phyloP scores from a whole-genome alignment of 2,797 vertebrate species.

The Sphenopsis melanotis region DNA sequence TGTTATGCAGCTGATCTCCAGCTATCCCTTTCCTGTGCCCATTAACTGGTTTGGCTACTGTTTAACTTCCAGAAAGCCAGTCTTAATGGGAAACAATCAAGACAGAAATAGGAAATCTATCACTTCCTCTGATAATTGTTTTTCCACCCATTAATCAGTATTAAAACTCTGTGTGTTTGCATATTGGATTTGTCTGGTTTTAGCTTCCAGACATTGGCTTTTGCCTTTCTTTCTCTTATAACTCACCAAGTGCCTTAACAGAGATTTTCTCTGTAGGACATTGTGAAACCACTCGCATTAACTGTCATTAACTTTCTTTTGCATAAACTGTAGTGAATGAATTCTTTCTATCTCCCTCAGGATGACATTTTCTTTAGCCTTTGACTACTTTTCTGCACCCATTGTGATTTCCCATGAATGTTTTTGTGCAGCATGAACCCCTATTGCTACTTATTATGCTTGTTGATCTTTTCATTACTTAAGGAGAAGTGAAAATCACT shows the following conservation, averaged over 20 bases:
- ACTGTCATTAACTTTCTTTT: conserved; percentile 9
- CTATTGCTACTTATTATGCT: neutral
- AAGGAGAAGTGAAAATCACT: conserved; percentile 7
- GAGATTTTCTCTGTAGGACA: conserved; percentile 1
- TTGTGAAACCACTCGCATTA: neutral
- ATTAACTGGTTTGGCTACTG: neutral
- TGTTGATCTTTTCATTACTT: neutral
- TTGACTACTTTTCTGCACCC: conserved; percentile 10
- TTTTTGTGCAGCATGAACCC: neutral
- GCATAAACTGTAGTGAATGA: neutral
- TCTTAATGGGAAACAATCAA: neutral
- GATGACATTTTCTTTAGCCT: conserved; percentile 9
- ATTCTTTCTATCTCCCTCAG: neutral
- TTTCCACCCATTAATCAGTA: neutral
- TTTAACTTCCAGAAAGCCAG: neutral
- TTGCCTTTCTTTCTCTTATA: neutral
- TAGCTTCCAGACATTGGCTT: neutral
- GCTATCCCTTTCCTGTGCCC: neutral
- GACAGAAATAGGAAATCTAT: neutral
- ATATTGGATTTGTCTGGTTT: conserved; percentile 14
- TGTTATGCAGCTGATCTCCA: neutral
- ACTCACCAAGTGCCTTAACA: neutral
- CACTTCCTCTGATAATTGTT: neutral
- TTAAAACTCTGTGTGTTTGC: neutral
- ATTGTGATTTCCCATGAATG: conserved; percentile 9